Evolutionary conservation across 2,797 vertebrate genomes (phyloP), one percentile per base, ranked within the genome.

Genomic region (Microctenopoma stevenorrisi): DNA sequence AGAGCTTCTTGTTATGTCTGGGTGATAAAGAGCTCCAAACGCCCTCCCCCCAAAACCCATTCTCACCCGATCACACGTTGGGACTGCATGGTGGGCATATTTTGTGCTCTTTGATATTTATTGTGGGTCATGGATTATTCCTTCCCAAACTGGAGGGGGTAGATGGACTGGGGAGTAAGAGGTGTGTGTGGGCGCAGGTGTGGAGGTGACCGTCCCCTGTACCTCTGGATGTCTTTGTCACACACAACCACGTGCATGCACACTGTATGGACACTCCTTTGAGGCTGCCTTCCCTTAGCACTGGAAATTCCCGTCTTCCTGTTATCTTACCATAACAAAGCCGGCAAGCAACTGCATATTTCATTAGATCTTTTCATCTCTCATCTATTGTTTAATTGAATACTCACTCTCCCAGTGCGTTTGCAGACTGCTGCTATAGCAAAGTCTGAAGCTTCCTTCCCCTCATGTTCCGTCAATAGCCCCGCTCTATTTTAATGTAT

Each of bases 1-100:
- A 85, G 78, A 78, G 78, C 74, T 74, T 30, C 86, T 86, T 81
- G 86, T 91, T 89, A 89, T 82, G 85, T 87, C 82, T 86, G 73
- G 62, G 51, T 76, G 86, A 89, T 86, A 57, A 84, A 90, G 76
- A 82, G 79, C 83, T 71, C 42, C 18, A 15, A 30, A 42, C 42
- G 3, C 83, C 69, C 64, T 62, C 75, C 86, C 85, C 84, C 78
- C 44, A 9, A 1, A 66, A 57, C 46, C 40, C 66, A 22, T 68
- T 58, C 55, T 48, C 28, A 53, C 52, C 58, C 72, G 47, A 70
- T 66, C 55, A 69, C 33, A 15, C 48, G 35, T 58, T 78, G 63
- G 57, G 75, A 72, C 74, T 81, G 83, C 47, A 84, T 55, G 44
- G 57, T 40, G 64, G 53, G 58, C 46, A 68, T 74, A 64, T 81